A percentile compares a stretch with the other conserved stretches of the same genome.
Evolutionary conservation across 2,797 vertebrate genomes (phyloP).

Genomic region (Neosilurus hyrtlii): DNA sequence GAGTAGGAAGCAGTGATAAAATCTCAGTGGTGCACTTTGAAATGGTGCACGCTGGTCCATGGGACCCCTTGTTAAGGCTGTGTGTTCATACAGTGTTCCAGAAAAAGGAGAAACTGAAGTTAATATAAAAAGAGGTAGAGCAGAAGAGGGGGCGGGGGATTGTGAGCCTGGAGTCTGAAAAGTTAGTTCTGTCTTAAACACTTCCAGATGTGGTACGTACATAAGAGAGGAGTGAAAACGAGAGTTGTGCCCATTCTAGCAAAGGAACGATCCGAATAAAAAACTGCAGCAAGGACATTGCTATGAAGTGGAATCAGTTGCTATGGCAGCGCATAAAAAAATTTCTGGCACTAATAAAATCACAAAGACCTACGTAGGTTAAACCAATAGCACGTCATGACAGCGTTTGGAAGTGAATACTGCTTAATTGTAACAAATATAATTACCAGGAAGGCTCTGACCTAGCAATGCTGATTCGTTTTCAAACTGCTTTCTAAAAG

Average conservation of each 20-base stretch:
- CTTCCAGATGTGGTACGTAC: slow-evolving; percentile 77
- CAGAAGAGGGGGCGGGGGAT: slow-evolving; percentile 55
- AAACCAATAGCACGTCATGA: neutral
- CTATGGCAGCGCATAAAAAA: slow-evolving; percentile 7
- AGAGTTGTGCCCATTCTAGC: slow-evolving; percentile 6
- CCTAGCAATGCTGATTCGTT: neutral
- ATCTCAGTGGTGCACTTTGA: slow-evolving; percentile 3
- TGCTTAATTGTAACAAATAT: neutral
- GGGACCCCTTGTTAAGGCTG: slow-evolving; percentile 40
- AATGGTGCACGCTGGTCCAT: slow-evolving; percentile 35
- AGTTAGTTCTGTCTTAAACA: slow-evolving; percentile 77
- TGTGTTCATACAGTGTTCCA: slow-evolving; percentile 39
- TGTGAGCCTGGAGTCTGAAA: slow-evolving; percentile 75
- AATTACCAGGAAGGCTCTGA: neutral
- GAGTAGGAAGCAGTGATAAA: neutral
- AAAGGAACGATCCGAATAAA: slow-evolving; percentile 8
- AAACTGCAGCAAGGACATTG: slow-evolving; percentile 1
- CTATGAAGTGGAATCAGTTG: neutral
- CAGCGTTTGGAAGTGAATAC: slow-evolving; percentile 11
- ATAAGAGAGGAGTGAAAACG: slow-evolving; percentile 51
- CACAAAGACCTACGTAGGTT: slow-evolving; percentile 26
- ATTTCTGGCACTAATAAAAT: slow-evolving; percentile 7
- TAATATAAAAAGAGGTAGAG: slow-evolving; percentile 49
- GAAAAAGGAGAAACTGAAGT: slow-evolving; percentile 49
- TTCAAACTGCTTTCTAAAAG: slow-evolving; percentile 3